Percentiles rank a stretch among this genome's conserved stretches.
Evolutionary conservation across 1,140 invertebrate genomes (phyloP).

Genomic region (Papilio glaucus): DNA sequence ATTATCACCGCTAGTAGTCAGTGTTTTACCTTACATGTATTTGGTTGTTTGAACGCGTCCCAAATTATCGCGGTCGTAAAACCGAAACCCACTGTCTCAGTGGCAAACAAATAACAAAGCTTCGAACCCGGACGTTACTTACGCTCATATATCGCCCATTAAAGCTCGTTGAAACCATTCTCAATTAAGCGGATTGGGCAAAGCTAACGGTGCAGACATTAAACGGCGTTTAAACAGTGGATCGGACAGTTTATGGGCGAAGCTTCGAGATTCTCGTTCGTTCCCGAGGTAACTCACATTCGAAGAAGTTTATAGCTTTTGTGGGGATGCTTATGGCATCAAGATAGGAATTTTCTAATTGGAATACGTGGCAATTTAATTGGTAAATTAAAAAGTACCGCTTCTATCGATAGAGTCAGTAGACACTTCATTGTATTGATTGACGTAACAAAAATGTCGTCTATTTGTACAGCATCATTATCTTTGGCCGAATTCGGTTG

Average conservation of each 20-base stretch:
- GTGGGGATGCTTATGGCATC: slow-evolving; percentile 27
- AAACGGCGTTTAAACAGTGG: slow-evolving; percentile 60
- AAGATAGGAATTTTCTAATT: slow-evolving; percentile 36
- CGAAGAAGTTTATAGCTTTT: slow-evolving; percentile 41
- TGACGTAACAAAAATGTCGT: too few relatives aligned
- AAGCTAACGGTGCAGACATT: slow-evolving; percentile 54
- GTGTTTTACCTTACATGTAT: not conserved
- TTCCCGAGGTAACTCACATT: slow-evolving; percentile 30
- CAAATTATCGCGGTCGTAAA: slow-evolving; percentile 15
- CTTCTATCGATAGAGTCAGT: too few relatives aligned
- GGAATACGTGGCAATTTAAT: not conserved
- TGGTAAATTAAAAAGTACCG: not conserved
- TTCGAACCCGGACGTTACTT: slow-evolving; percentile 3
- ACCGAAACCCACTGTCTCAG: slow-evolving; percentile 8
- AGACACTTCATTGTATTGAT: too few relatives aligned
- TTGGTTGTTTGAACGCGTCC: not conserved
- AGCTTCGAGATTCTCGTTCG: slow-evolving; percentile 50
- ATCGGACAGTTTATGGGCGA: slow-evolving; percentile 60
- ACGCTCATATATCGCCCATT: slow-evolving; percentile 57
- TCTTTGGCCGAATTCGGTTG: too few relatives aligned
- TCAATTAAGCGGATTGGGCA: slow-evolving; percentile 70
- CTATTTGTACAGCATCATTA: too few relatives aligned
- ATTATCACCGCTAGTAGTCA: too few relatives aligned
- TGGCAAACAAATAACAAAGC: slow-evolving; percentile 17
- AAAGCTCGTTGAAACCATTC: slow-evolving; percentile 55